A percentile compares a stretch with the other conserved stretches of the same genome.
Evolutionary conservation across 2,113 vertebrate genomes (phyloP).

Genomic region (Prolemur simus): DNA sequence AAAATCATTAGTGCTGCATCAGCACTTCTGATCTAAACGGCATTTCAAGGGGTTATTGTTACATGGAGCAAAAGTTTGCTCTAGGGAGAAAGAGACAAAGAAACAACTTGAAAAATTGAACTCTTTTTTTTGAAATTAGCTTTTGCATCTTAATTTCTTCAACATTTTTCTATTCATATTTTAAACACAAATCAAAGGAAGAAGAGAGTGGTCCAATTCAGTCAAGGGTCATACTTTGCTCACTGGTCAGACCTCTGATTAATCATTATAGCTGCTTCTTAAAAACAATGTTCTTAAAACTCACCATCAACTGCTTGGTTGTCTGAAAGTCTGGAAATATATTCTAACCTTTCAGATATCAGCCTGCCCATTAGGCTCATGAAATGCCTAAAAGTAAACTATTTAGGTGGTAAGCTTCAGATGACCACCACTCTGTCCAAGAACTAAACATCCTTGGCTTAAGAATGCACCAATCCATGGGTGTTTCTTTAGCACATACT

Average conservation of each 20-base stretch:
- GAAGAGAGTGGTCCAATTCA: background rate
- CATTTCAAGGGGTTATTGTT: conserved; percentile 68
- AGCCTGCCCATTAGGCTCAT: background rate
- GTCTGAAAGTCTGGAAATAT: background rate
- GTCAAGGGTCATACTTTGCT: background rate
- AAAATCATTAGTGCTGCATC: conserved; percentile 67
- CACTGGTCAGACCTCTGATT: background rate
- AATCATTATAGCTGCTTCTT: background rate
- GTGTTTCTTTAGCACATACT: background rate
- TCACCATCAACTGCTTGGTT: background rate
- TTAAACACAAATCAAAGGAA: conserved; percentile 13
- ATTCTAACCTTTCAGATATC: background rate
- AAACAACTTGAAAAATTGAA: conserved; percentile 39
- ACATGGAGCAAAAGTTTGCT: conserved; percentile 58
- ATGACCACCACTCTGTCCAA: background rate
- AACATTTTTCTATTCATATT: background rate
- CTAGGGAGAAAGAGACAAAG: conserved; percentile 58
- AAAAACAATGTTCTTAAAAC: background rate
- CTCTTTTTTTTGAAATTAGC: conserved; percentile 17
- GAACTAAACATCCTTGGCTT: background rate
- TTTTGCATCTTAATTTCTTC: conserved; percentile 41
- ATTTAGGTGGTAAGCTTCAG: background rate
- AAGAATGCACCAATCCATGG: background rate
- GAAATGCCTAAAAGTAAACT: conserved; percentile 10
- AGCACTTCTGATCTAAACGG: conserved; percentile 59